Base-by-base conservation (phyloP, 2,113 vertebrate genomes). In the Stegostoma tigrinum region DNA sequence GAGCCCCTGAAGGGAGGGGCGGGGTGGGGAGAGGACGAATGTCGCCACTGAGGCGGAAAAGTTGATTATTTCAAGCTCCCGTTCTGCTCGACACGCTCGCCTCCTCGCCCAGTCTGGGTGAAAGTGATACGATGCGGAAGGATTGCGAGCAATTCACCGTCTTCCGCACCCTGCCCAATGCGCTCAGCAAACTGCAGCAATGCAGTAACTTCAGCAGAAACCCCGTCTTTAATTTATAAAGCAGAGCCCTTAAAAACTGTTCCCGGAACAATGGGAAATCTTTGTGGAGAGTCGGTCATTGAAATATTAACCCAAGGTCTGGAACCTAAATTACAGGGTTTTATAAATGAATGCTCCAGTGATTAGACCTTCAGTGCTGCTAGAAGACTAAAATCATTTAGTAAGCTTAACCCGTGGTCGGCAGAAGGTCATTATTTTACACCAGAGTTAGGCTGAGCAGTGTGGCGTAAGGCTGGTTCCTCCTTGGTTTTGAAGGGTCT, bases 1-100 rank as follows among this genome's bases (percentile, higher is more conserved):
- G 96, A 95, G 95, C 95, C 96, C 96, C 87, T 96, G 67, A 95
- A 55, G 55, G 72, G 96, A 45, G 55, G 12, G 12, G 55, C 7
- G 55, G 55, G 55, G 7, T 61, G 55, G 7, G 10, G 55, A 61
- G 67, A 91, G 95, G 80, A 42, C 83, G 95, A 95, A 12, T 95
- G 95, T 0, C 0, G 95, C 96, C 96, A 96, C 94, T 17, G 96
- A 66, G 48, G 68, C 34, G 83, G 42, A 90, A 95, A 95, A 78
- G 55, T 96, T 80, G 68, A 72, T 55, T 95, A 94, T 94, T 94
- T 45, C 10, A 38, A 94, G 93, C 66, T 1, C 27, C 61, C 38
- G 61, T 93, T 66, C 7, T 30, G 85, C 8, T 24, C 66, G 14
- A 68, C 23, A 1, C 30, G 12, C 0, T 45, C 61, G 55, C 61